phyloP scores from a whole-genome alignment of 2,797 vertebrate genomes.

The Eremophila alpestris region DNA sequence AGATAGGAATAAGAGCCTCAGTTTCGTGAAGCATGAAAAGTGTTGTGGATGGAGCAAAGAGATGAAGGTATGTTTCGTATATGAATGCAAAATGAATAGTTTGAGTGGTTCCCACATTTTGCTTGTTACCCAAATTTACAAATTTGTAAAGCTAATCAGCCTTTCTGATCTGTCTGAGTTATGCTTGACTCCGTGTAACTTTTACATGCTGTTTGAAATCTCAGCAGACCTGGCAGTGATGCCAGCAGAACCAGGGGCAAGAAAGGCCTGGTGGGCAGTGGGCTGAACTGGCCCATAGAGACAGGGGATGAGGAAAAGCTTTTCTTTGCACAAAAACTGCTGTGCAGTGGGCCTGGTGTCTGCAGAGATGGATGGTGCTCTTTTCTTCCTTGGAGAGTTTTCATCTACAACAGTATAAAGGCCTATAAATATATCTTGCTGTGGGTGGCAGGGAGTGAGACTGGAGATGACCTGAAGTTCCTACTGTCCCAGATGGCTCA shows the following conservation, averaged over 20 bases:
- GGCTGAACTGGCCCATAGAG: background rate
- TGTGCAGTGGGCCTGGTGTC: background rate
- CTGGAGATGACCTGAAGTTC: background rate
- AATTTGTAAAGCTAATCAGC: background rate
- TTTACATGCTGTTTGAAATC: background rate
- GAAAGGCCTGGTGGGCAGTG: background rate
- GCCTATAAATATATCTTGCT: background rate
- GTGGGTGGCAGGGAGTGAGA: background rate
- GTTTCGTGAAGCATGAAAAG: background rate
- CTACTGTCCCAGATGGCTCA: background rate
- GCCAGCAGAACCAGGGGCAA: too few relatives aligned
- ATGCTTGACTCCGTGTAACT: background rate
- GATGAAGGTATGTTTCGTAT: rapidly evolving
- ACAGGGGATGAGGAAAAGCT: background rate
- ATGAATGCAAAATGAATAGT: background rate
- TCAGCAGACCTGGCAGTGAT: background rate
- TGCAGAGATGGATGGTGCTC: rapidly evolving
- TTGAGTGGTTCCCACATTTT: background rate
- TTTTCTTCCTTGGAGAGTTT: background rate
- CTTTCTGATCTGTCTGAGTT: background rate
- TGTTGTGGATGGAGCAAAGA: background rate
- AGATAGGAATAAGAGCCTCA: background rate
- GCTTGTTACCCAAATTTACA: background rate
- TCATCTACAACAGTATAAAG: background rate
- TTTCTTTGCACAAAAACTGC: rapidly evolving